Evolutionary conservation across 2,888 invertebrate genomes (phyloP).

Genomic region (Hetaerina titia): DNA sequence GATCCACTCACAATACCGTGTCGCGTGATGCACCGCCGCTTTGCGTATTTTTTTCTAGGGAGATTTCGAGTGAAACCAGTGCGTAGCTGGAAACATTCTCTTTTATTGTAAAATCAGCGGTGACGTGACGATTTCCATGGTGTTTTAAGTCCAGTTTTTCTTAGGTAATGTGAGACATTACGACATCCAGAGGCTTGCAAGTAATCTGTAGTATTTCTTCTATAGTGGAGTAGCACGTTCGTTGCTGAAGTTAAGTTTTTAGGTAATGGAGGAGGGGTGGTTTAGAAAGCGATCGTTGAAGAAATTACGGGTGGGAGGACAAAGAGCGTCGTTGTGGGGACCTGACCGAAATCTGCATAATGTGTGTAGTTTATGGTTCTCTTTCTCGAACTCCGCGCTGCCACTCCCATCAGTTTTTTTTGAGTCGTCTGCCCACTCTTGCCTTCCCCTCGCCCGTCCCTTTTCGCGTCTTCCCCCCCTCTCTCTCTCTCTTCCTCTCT

Average conservation of each 20-base stretch:
- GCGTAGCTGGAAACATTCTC: no score
- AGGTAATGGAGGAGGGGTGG: background rate
- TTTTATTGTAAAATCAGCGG: no score
- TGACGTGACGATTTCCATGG: no score
- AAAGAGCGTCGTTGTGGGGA: background rate
- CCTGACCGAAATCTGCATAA: conserved; percentile 12
- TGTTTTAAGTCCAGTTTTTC: no score
- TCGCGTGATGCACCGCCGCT: background rate
- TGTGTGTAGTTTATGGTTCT: conserved; percentile 12
- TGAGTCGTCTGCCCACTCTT: background rate
- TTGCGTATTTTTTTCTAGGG: no score
- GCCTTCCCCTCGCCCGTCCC: background rate
- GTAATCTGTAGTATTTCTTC: background rate
- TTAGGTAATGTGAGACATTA: no score
- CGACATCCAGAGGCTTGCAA: no score
- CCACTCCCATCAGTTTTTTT: background rate
- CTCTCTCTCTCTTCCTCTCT: background rate
- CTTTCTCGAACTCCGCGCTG: background rate
- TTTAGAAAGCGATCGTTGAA: background rate
- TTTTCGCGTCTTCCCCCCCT: background rate
- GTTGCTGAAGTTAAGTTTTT: background rate
- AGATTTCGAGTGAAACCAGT: no score
- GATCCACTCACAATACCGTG: background rate
- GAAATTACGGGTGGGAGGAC: background rate
- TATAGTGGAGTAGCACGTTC: background rate